phyloP scores from a whole-genome alignment of 2,888 invertebrate genomes.

The Oscheius sp. region DNA sequence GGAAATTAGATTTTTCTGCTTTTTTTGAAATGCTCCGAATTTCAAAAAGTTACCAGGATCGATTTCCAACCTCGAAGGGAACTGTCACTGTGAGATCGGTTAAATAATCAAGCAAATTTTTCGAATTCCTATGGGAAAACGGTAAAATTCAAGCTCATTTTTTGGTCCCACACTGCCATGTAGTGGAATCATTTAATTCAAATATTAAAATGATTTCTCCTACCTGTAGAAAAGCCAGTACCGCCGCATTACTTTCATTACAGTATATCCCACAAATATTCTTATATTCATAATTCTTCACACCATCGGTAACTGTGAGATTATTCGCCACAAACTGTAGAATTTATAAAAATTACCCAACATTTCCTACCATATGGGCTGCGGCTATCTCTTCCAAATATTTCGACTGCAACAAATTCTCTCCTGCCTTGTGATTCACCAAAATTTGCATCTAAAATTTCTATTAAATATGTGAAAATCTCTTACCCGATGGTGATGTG shows the following conservation, averaged over 20 bases:
- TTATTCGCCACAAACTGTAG: constrained; percentile 54
- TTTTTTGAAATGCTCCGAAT: too few relatives aligned
- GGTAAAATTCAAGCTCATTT: too few relatives aligned
- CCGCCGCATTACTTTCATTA: constrained; percentile 68
- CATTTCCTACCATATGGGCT: constrained; percentile 48
- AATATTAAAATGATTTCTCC: too few relatives aligned
- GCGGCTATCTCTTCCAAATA: constrained; percentile 58
- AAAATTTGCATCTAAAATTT: constrained; percentile 67
- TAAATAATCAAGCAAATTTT: too few relatives aligned
- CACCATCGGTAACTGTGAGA: constrained; percentile 49
- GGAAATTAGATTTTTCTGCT: too few relatives aligned
- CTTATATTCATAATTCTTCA: constrained; percentile 50
- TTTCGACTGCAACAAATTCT: constrained; percentile 56
- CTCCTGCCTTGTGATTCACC: constrained; percentile 65
- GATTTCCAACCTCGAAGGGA: too few relatives aligned
- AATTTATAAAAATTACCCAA: neutral
- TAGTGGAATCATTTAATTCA: too few relatives aligned
- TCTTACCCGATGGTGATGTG: constrained; percentile 66
- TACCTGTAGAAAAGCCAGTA: constrained; percentile 67
- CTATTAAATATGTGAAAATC: constrained; percentile 34
- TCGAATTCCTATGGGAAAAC: too few relatives aligned
- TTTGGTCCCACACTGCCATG: too few relatives aligned
- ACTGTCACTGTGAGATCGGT: too few relatives aligned
- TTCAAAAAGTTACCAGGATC: too few relatives aligned
- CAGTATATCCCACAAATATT: constrained; percentile 70